Conservation (phyloP, 2,113 vertebrate species). For the Macquaria ambigua region DNA sequence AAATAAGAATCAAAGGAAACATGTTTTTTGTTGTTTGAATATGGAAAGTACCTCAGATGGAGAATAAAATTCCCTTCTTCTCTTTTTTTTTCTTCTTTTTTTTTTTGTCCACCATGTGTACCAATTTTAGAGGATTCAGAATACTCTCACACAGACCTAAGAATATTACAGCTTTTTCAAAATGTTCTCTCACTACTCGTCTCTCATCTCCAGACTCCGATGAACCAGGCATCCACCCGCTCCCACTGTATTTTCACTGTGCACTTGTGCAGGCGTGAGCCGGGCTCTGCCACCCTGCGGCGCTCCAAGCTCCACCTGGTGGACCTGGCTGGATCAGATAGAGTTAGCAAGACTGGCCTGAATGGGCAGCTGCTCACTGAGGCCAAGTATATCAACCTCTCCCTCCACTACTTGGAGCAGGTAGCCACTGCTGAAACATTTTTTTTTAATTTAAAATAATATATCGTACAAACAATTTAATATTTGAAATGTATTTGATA, state of each 20-base stretch:
- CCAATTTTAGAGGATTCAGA: neutral
- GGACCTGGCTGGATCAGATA: slow-evolving; percentile 96
- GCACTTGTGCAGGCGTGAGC: slow-evolving; percentile 92
- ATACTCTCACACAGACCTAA: neutral
- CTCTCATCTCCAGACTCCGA: slow-evolving; percentile 89
- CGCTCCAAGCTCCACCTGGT: slow-evolving; percentile 96
- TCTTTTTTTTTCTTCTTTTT: neutral
- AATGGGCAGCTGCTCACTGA: slow-evolving; percentile 93
- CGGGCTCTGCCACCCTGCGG: slow-evolving; percentile 89
- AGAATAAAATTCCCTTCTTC: neutral
- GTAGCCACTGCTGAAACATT: slow-evolving; percentile 67
- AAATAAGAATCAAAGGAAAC: slow-evolving; percentile 52
- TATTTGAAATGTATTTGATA: neutral
- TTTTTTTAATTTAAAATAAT: neutral
- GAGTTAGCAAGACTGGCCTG: slow-evolving; percentile 92
- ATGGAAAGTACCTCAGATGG: slow-evolving; percentile 35
- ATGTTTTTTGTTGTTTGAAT: slow-evolving; percentile 58
- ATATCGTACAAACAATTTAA: neutral
- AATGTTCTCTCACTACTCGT: neutral
- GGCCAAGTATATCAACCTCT: slow-evolving; percentile 98
- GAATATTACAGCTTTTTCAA: neutral
- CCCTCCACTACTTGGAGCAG: slow-evolving; percentile 96
- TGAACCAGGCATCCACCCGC: slow-evolving; percentile 96
- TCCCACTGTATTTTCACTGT: slow-evolving; percentile 98
- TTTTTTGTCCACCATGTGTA: slow-evolving; percentile 4